Evolutionary conservation across 2,797 vertebrate species (phyloP).

Genomic region (Syngnathus rostellatus): DNA sequence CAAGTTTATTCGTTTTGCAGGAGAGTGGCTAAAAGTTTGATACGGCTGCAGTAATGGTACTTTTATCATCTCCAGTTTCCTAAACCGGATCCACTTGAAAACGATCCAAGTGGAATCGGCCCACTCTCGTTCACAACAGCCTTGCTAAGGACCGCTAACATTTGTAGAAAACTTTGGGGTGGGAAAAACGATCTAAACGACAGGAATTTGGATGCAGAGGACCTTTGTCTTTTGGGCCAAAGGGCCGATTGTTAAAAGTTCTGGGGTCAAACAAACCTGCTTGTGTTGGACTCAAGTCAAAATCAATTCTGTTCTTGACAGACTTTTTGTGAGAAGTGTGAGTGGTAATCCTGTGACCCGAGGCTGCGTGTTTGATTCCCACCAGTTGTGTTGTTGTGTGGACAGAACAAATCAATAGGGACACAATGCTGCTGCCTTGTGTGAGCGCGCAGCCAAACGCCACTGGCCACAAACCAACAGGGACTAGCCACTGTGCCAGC

Average conservation of each 20-base stretch:
- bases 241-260: neutral
- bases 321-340: neutral
- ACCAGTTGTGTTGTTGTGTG: neutral
- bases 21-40: neutral
- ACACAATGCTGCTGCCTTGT: neutral
- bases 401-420: constrained; percentile 58
- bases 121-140: too few species aligned
- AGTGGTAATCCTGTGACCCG: neutral
- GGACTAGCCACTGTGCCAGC: neutral
- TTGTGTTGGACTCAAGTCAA: neutral
- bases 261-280: neutral
- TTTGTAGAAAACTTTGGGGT: too few species aligned
- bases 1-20: neutral
- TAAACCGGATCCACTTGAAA: neutral
- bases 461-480: neutral
- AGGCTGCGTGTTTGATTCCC: constrained; percentile 3
- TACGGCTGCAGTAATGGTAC: neutral
- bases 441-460: neutral
- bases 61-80: neutral
- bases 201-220: neutral
- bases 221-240: neutral
- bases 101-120: too few species aligned
- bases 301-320: neutral
- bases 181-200: too few species aligned
- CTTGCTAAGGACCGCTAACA: too few species aligned